Percentiles rank a stretch among this genome's conserved stretches.
These are phyloP conservation scores for Lepidiolamprologus cunningtoni DNA, from an alignment of 2,113 vertebrate genomes.

Conservation along the genomic window DNA sequence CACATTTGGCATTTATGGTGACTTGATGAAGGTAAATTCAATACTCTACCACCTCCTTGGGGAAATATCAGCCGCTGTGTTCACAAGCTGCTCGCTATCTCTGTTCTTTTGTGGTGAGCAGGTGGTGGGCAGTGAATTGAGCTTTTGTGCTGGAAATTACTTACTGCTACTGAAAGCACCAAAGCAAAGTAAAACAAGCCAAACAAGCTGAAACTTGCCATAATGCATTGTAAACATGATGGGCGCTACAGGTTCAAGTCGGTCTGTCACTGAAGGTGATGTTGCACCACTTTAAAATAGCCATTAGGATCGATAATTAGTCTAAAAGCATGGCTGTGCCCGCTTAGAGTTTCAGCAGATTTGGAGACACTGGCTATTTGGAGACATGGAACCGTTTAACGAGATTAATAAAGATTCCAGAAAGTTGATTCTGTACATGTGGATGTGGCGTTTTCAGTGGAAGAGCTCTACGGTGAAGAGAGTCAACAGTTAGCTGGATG, in stretches of 20 bases:
- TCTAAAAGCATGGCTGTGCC: neutral
- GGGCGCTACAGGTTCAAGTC: neutral
- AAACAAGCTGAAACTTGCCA: neutral
- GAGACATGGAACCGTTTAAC: neutral
- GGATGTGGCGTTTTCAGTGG: neutral
- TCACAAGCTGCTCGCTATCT: neutral
- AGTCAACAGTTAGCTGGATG: neutral
- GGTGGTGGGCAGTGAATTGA: neutral
- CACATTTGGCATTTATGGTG: neutral
- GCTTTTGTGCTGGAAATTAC: neutral
- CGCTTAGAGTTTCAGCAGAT: neutral
- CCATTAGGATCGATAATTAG: neutral
- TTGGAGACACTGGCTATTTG: neutral
- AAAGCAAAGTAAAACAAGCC: neutral
- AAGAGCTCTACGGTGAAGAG: neutral
- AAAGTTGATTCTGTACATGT: neutral
- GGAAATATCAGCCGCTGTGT: neutral
- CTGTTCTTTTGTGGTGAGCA: neutral
- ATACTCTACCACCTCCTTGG: neutral
- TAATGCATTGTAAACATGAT: neutral
- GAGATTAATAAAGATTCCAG: neutral
- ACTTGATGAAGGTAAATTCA: neutral
- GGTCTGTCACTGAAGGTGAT: neutral
- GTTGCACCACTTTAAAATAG: neutral
- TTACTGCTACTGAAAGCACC: neutral